These are phyloP conservation scores for Whitmania pigra DNA, from an alignment of 1,140 invertebrate genomes.

Conservation along the genomic window DNA sequence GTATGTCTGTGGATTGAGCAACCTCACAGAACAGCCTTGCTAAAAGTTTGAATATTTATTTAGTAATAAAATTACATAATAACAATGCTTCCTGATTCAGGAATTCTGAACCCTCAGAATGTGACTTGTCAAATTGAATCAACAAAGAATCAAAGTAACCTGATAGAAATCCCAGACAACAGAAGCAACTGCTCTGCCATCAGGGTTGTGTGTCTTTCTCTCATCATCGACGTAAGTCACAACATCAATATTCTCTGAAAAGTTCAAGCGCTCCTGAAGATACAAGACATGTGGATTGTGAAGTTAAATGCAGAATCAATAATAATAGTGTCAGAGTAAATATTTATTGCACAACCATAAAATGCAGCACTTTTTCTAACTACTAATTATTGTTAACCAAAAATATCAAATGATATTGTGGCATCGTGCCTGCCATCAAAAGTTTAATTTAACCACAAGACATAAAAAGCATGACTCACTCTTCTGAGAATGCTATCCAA, in stretches of 20 bases:
- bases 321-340: background rate
- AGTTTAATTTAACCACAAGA: too few relatives aligned
- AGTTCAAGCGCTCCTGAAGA: constrained; percentile 57
- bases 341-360: background rate
- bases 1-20: constrained; percentile 87
- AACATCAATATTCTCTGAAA: constrained; percentile 75
- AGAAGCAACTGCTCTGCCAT: constrained; percentile 56
- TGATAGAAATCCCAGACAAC: constrained; percentile 80
- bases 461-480: constrained; percentile 28
- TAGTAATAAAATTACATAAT: background rate
- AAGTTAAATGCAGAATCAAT: background rate
- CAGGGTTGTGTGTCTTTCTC: constrained; percentile 74
- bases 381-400: too few relatives aligned
- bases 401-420: background rate
- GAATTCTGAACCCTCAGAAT: background rate
- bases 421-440: too few relatives aligned
- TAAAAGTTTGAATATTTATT: constrained; percentile 27
- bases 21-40: constrained; percentile 75
- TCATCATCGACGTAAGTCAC: constrained; percentile 65
- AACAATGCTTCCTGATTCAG: too few relatives aligned
- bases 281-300: constrained; percentile 16
- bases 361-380: background rate
- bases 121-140: background rate
- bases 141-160: constrained; percentile 27
- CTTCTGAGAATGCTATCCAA: constrained; percentile 63